Evolutionary conservation across 2,888 invertebrate genomes (phyloP).

Genomic region (Ectobius pallidus): DNA sequence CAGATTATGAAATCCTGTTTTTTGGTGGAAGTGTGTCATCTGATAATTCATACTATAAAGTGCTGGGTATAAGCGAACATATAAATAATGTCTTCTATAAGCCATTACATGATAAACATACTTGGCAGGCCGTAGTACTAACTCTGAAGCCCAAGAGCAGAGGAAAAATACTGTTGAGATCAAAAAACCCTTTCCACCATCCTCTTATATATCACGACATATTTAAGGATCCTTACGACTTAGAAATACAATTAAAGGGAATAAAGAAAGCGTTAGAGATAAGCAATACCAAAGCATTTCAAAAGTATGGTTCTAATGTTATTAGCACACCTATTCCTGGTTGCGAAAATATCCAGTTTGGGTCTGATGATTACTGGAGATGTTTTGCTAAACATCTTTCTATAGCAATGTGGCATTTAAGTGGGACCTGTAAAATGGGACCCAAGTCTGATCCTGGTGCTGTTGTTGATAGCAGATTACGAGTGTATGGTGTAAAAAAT

Average conservation of each 20-base stretch:
- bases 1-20: not conserved
- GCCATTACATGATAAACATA: constrained; percentile 53
- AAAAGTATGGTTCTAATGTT: constrained; percentile 78
- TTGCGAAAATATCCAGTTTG: constrained; percentile 72
- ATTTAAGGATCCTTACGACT: constrained; percentile 66
- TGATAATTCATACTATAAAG: constrained; percentile 46
- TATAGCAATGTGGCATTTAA: constrained; percentile 69
- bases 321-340: constrained; percentile 83
- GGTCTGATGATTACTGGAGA: constrained; percentile 83
- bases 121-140: constrained; percentile 63
- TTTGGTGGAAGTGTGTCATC: not conserved
- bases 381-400: constrained; percentile 71
- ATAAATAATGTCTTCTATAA: constrained; percentile 55
- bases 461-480: constrained; percentile 39
- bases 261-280: constrained; percentile 54
- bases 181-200: constrained; percentile 78
- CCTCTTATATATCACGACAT: constrained; percentile 93
- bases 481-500: constrained; percentile 48
- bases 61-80: constrained; percentile 52
- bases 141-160: constrained; percentile 74
- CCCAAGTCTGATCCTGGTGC: constrained; percentile 8
- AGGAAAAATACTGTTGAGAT: constrained; percentile 82
- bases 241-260: constrained; percentile 47
- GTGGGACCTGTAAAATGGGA: constrained; percentile 36
- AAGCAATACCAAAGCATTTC: constrained; percentile 79